Base-by-base conservation (phyloP, 2,113 vertebrate genomes). In the Morone chrysops region DNA sequence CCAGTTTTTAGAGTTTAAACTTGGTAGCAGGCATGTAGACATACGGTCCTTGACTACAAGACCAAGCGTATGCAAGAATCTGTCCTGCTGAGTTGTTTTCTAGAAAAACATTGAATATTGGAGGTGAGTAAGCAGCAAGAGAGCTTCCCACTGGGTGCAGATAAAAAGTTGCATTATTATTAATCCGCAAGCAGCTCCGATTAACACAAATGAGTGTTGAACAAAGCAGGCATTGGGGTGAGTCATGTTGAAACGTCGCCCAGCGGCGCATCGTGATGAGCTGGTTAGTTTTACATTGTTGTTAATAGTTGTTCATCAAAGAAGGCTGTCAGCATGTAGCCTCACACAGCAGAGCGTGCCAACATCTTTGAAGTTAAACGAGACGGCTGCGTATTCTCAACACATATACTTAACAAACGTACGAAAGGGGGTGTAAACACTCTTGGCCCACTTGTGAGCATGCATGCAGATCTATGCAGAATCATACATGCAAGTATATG, bases 241-340 rank as follows among this genome's bases (percentile, higher is more conserved):
- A 88, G 81, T 93, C 89, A 84, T 62, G 81, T 54, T 70, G 81
- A 90, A 88, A 86, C 50, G 40, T 31, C 8, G 84, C 86, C 78
- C 86, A 53, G 88, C 73, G 45, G 75, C 45, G 63, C 87, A 81
- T 89, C 85, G 1, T 61, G 92, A 90, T 84, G 86, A 87, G 83
- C 59, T 41, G 70, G 66, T 82, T 84, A 43, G 78, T 92, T 93
- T 93, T 90, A 93, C 89, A 81, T 91, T 81, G 87, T 85, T 92
- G 92, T 93, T 90, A 94, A 93, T 85, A 87, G 89, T 90, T 82
- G 80, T 83, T 90, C 89, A 93, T 94, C 94, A 92, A 92, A 94
- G 94, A 71, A 71, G 10, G 70, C 56, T 90, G 89, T 93, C 94
- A 94, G 91, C 91, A 5, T 90, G 90, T 31, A 83, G 91, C 88